Base-by-base conservation (phyloP, 2,888 invertebrate species). In the Mylabris sibirica region DNA sequence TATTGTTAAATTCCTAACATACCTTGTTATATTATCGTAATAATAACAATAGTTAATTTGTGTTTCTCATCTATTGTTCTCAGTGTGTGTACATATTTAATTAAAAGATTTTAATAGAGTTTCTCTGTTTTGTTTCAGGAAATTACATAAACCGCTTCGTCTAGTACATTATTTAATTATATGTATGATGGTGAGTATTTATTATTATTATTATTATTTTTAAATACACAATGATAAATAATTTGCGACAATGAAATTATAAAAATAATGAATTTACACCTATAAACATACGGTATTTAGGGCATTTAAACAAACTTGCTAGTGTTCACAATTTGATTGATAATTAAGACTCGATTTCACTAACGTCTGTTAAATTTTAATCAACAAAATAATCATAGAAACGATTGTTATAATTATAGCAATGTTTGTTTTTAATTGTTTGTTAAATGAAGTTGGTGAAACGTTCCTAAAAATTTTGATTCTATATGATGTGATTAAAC, bases 131-230 rank as follows among this genome's bases (percentile, higher is more conserved):
- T 68, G 60, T 78, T 78, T 14, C 76, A 79, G 79, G 79, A 79
- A 78, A 79, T 76, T 75, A 74, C 77, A 77, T 71, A 73, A 69
- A 74, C 70, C 67, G 76, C 77, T 75, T 76, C 74, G 72, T 75
- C 75, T 75, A 72, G 74, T 59, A 59, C 38, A 72, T 72, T 73
- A 75, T 72, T 71, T 77, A 69, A 63, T 78, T 75, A 72, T 77
- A 70, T 72, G 72, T 72, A 75, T 78, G 75, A 76, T 78, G 77
- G 77, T 77, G 62, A 76, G 77, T 77, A 68, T 41, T 60, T 34
- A 35, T 65, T 60, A n/a, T 24, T 44, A 61, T 22, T 30, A 49
- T 41, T 17, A 17, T 49, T 49, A 20, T 49, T 49, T 41, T 38
- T 14, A 6, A 20, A 38, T 38, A 30, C 30, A 30, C 30, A 30